Evolutionary conservation across 2,797 vertebrate genomes (phyloP), one percentile per base, ranked within the genome.

Genomic region (Cyprinella venusta): DNA sequence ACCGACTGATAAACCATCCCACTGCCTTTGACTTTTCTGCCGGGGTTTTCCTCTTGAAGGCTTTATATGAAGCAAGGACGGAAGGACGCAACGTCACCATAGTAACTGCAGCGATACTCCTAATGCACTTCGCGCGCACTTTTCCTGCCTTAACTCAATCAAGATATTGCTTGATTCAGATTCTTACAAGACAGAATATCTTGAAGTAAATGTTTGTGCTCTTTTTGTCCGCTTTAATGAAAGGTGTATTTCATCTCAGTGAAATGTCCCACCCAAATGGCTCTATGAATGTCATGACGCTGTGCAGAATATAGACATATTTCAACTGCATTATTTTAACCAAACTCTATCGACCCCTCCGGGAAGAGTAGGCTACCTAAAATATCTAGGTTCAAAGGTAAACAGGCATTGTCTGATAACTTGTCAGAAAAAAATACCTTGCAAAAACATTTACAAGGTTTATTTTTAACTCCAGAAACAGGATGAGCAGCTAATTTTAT

Each of bases 401-500:
- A 91, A 90, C 83, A 91, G 36, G 74, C 86, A 89, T 45, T 84
- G 86, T 85, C 38, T 85, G 86, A 87, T 74, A 48, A 21, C 87
- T 89, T 85, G 69, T 84, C 87, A 89, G 83, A 76, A 78, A 48
- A 48, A n/a, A 42, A 42, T 76, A 80, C 86, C 70, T 84, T 88
- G 77, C 80, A 56, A 85, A 91, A 93, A 92, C 83, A 90, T 90
- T 89, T 88, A 64, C 81, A 63, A 26, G 76, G 77, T 90, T 91
- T 94, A 94, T 92, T 93, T 94, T 93, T 92, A 92, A 86, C 89
- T 82, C 67, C 30, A 85, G 88, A 90, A 92, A 94, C 93, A 94
- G 94, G 94, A 95, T 85, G 83, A 65, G 0, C 75, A 88, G 87
- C 91, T 79, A 93, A 68, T 92, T 94, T 93, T 92, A 91, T 94